Evolutionary conservation across 2,113 vertebrate species (phyloP).

Genomic region (Sapajus apella): DNA sequence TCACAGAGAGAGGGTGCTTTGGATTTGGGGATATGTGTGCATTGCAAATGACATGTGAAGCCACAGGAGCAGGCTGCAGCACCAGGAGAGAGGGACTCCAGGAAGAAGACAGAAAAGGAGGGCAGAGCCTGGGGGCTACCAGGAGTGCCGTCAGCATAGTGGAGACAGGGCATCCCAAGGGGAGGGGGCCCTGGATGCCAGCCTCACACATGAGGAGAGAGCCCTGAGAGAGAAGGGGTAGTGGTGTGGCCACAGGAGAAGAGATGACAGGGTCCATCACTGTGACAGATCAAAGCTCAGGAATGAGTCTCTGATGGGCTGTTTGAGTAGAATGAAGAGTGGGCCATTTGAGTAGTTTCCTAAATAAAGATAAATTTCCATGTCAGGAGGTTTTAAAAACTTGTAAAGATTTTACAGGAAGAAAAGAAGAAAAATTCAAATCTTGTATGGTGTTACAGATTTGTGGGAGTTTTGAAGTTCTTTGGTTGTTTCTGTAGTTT

Average conservation of each 20-base stretch:
- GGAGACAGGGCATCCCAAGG: neutral
- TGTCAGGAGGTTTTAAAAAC: neutral
- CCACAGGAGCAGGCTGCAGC: no score
- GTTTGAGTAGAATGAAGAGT: neutral
- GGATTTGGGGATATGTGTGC: neutral
- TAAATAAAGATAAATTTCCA: neutral
- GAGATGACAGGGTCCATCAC: no score
- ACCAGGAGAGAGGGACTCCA: neutral
- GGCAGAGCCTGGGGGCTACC: neutral
- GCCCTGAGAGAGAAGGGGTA: neutral
- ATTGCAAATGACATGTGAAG: neutral
- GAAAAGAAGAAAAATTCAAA: neutral
- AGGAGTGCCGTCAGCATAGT: neutral
- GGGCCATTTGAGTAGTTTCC: neutral
- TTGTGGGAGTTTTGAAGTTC: neutral
- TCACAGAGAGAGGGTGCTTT: neutral
- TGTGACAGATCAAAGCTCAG: neutral
- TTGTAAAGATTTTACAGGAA: neutral
- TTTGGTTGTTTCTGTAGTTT: neutral
- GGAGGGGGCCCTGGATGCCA: neutral
- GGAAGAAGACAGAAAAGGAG: neutral
- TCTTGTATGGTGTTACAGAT: neutral
- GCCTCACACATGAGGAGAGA: neutral
- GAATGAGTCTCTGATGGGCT: neutral
- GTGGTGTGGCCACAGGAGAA: neutral